Base-by-base conservation (phyloP, 2,113 vertebrate species). In the Perognathus longimembris region DNA sequence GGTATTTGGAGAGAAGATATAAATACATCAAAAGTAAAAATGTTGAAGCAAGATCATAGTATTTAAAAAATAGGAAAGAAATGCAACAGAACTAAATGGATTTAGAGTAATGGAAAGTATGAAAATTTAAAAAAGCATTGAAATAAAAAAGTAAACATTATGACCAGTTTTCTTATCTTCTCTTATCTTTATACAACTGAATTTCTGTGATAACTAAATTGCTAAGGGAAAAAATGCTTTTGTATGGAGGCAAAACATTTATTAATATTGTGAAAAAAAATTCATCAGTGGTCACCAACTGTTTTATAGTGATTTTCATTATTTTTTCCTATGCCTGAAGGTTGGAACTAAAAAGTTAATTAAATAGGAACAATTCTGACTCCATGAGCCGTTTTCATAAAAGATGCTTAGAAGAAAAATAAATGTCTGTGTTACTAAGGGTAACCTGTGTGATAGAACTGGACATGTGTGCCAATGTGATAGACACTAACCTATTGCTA, bases 331-430 rank as follows among this genome's bases (percentile, higher is more conserved):
- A 4, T 88, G 90, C 87, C 93, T 92, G 75, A 93, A 88, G 93
- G 66, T 94, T 92, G n/a, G 45, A 90, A 96, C 66, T 75, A 95
- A 89, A 89, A 96, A 95, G 88, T 94, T 96, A 96, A 96, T 97
- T 96, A 95, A 94, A 85, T 59, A 92, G 75, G 71, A 86, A 75
- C 82, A 90, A 66, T 94, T 95, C 88, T 95, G 64, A 42, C 83
- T 92, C 34, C 66, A 93, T n/a, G 82, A 94, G 63, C 74, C 93
- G 79, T 93, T 96, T 93, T 89, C 71, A 93, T 88, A 87, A 94
- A 95, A 85, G 82, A 88, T 77, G 75, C 42, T 92, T 83, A 26
- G 3, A 38, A 66, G 30, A 59, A 90, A 90, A 90, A 45, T 8
- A 92, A 76, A 82, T 57, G 69, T 90, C 67, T 96, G 86, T 83